Evolutionary conservation across 2,888 invertebrate species (phyloP).

Genomic region (Gymnocheta viridis): DNA sequence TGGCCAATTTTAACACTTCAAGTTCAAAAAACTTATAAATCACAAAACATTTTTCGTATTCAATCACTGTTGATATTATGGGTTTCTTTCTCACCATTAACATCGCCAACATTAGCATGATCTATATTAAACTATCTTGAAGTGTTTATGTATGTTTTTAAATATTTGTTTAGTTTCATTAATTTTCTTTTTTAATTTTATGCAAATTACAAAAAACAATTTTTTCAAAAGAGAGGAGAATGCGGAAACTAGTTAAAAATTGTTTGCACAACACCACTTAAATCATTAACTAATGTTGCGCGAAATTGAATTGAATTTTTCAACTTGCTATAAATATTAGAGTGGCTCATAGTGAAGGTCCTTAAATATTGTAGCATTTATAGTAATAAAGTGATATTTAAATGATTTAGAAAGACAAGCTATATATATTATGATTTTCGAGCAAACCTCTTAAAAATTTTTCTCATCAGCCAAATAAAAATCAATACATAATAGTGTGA

Average conservation of each 20-base stretch:
- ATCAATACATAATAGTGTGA: too few relatives aligned
- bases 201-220: conserved; percentile 21
- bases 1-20: conserved; percentile 64
- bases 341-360: background rate
- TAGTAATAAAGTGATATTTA: too few relatives aligned
- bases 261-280: conserved; percentile 23
- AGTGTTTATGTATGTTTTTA: background rate
- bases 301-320: conserved; percentile 16
- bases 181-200: conserved; percentile 40
- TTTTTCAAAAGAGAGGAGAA: background rate
- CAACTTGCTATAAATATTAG: background rate
- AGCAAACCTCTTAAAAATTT: too few relatives aligned
- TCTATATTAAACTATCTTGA: conserved; percentile 8
- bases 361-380: too few relatives aligned
- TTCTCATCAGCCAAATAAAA: too few relatives aligned
- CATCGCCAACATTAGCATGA: conserved; percentile 22
- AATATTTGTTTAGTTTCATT: conserved; percentile 12
- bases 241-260: conserved; percentile 23
- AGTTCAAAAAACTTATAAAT: conserved; percentile 56
- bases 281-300: conserved; percentile 27
- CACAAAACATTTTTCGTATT: conserved; percentile 18
- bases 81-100: conserved; percentile 21
- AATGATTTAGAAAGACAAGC: too few relatives aligned
- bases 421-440: too few relatives aligned
- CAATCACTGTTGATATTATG: conserved; percentile 13